Evolutionary conservation across 2,888 invertebrate species (phyloP).

Genomic region (Heliconius erato): DNA sequence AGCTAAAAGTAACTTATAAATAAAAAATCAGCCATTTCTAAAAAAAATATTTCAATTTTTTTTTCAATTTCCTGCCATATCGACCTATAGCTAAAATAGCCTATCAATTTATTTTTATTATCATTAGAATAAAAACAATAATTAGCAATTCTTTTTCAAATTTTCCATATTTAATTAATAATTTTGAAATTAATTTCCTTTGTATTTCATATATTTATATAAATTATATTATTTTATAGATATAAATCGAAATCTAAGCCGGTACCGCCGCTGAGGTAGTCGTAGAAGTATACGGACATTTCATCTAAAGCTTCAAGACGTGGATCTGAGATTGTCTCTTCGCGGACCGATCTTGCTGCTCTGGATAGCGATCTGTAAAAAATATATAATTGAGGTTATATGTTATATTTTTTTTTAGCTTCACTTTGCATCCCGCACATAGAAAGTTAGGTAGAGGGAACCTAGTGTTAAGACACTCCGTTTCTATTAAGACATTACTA

Average conservation of each 20-base stretch:
- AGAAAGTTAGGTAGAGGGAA: background rate
- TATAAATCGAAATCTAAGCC: conserved; percentile 85
- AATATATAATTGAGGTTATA: background rate
- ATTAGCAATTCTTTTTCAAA: too few relatives aligned
- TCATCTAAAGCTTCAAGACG: conserved; percentile 83
- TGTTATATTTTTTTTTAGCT: background rate
- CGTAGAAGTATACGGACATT: conserved; percentile 87
- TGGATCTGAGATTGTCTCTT: conserved; percentile 72
- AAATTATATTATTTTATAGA: conserved; percentile 61
- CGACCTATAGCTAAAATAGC: too few relatives aligned
- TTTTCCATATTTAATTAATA: too few relatives aligned
- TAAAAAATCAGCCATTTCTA: background rate
- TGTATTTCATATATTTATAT: background rate
- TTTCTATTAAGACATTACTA: background rate
- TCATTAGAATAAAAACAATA: too few relatives aligned
- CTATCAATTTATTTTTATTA: too few relatives aligned
- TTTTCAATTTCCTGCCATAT: background rate
- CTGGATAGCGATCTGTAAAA: conserved; percentile 74
- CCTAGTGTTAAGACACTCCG: background rate
- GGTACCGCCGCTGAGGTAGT: conserved; percentile 87
- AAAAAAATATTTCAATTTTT: background rate
- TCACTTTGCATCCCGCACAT: background rate
- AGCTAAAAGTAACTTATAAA: background rate
- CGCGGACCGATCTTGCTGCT: conserved; percentile 80
- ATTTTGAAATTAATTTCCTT: background rate